Evolutionary conservation across 1,140 invertebrate genomes (phyloP).

Genomic region (Apis mellifera): Amel_HAv3.1 CM009932.2:3861501-3862000

Average conservation of each 20-base stretch:
- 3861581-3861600: constrained; percentile 9
- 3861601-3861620: constrained; percentile 4
- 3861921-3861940: no score
- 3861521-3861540: background rate
- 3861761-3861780: constrained; percentile 44
- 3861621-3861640: constrained; percentile 6
- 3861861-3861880: no score
- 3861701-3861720: constrained; percentile 30
- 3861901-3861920: no score
- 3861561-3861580: background rate
- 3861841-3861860: background rate
- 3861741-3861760: constrained; percentile 39
- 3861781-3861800: constrained; percentile 2
- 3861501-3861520: constrained; percentile 22
- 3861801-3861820: background rate
- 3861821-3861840: background rate
- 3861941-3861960: no score
- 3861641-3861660: constrained; percentile 4
- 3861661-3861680: constrained; percentile 1
- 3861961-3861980: no score
- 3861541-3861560: background rate
- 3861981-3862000: no score
- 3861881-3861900: no score
- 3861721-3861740: constrained; percentile 40
- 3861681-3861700: constrained; percentile 28